Base-by-base conservation (phyloP, 2,888 invertebrate genomes). In the Drosophila fulvimacula region DNA sequence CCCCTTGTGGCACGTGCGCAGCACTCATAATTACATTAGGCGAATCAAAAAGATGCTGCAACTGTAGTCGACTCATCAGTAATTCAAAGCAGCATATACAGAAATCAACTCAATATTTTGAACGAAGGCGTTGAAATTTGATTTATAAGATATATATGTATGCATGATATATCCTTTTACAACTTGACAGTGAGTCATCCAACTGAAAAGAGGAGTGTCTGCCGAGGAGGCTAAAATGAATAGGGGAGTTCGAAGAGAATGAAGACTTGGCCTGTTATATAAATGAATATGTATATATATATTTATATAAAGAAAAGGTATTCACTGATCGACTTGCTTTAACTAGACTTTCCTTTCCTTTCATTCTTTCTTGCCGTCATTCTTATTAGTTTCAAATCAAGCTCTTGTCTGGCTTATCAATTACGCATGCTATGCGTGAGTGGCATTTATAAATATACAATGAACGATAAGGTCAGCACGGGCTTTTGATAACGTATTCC, bases 11-110 rank as follows among this genome's bases (percentile, higher is more conserved):
- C 81, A 87, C 78, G 81, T 84, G 83, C 71, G 36, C 53, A 41
- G 65, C 32, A 34, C 69, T 74, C 69, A 65, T 88, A 86, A 82
- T 88, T 83, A 80, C 80, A 82, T 72, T 82, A 59, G 46, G 46
- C 49, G 19, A 41, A 53, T 59, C 38, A 13, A 42, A 13, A 42
- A 42, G 51, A 44, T 58, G 27, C 19, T 42, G 46, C 59, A 58
- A 19, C 21, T 39, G 24, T 24, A 15, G 46, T n/a, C n/a, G n/a
- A 67, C 21, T 34, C 21, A n/a, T n/a, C 21, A 52, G n/a, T 3
- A n/a, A 36, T 21, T 24, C 36, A 21, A 15, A 17, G 48, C 24
- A 24, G 11, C 11, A 11, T 3, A 5, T 5, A 48, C 27, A 32
- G 17, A 13, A 32, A 48, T 48, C 13, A 30, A 48, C 27, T 30